Percentiles rank a stretch among this genome's conserved stretches.
phyloP scores from a whole-genome alignment of 2,113 vertebrate genomes.

The Origma solitaria region DNA sequence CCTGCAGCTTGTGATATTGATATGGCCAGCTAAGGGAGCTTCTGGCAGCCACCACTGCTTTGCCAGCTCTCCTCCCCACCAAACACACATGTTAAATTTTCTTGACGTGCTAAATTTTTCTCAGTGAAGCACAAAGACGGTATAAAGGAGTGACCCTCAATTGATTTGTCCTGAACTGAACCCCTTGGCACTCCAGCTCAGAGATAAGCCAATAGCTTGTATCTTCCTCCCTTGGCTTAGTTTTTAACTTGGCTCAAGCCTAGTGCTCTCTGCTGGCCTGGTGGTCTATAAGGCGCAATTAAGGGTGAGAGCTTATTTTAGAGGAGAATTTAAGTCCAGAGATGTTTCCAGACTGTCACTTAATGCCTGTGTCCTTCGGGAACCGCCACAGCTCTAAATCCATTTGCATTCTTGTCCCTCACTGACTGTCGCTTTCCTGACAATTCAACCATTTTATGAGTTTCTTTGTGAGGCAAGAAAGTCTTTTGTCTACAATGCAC shows the following conservation, averaged over 20 bases:
- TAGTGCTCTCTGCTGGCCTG: neutral
- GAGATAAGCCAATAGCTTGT: neutral
- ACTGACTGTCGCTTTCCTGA: neutral
- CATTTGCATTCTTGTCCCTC: neutral
- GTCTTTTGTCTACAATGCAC: neutral
- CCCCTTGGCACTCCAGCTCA: neutral
- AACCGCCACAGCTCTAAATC: neutral
- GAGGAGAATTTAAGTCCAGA: neutral
- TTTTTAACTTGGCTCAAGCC: neutral
- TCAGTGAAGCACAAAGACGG: neutral
- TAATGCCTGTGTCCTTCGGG: neutral
- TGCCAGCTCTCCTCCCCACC: neutral
- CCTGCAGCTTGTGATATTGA: neutral
- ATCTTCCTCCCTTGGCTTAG: neutral
- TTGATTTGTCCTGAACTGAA: neutral
- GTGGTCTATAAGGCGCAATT: neutral
- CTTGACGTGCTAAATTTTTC: neutral
- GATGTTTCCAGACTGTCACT: neutral
- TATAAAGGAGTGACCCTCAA: neutral
- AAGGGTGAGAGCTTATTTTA: neutral
- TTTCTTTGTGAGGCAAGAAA: neutral
- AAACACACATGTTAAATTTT: no score
- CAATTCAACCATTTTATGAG: conserved; percentile 28
- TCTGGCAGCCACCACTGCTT: neutral
- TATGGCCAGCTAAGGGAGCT: neutral